Conservation (phyloP, 2,797 vertebrate species). For the Pantherophis alleghaniensis region DNA sequence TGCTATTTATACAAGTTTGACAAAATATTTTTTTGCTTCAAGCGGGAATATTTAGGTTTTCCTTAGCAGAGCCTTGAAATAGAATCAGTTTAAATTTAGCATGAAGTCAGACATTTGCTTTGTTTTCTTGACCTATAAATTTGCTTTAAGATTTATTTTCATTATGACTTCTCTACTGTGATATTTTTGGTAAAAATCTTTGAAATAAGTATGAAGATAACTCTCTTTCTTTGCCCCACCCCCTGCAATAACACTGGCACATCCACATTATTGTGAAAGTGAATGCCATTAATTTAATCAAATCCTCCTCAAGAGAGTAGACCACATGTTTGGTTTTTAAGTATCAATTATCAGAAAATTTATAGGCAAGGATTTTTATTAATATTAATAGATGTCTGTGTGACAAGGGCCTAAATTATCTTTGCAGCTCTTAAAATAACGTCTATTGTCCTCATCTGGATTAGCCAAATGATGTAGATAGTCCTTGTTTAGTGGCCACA, state of each 20-base stretch:
- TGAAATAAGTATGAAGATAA: background rate
- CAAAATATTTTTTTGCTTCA: background rate
- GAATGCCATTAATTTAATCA: conserved; percentile 16
- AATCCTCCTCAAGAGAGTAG: background rate
- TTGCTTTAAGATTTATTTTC: conserved; percentile 44
- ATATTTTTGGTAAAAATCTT: conserved; percentile 11
- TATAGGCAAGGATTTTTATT: background rate
- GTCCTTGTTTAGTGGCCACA: background rate
- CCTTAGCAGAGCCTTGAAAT: conserved; percentile 35
- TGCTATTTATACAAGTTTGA: conserved; percentile 40
- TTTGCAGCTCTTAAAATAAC: background rate
- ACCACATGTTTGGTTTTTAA: background rate
- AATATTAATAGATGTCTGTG: background rate
- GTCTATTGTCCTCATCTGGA: background rate
- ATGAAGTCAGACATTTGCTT: conserved; percentile 35
- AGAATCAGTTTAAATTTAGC: conserved; percentile 59
- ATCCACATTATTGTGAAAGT: background rate
- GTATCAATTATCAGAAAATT: background rate
- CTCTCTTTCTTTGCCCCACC: background rate
- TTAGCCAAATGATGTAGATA: background rate
- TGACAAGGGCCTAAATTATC: background rate
- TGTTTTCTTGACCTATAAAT: conserved; percentile 35
- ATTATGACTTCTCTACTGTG: conserved; percentile 36
- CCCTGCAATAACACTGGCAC: background rate
- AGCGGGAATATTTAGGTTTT: conserved; percentile 43